phyloP scores from a whole-genome alignment of 2,888 invertebrate species.

The Sicus ferrugineus region DNA sequence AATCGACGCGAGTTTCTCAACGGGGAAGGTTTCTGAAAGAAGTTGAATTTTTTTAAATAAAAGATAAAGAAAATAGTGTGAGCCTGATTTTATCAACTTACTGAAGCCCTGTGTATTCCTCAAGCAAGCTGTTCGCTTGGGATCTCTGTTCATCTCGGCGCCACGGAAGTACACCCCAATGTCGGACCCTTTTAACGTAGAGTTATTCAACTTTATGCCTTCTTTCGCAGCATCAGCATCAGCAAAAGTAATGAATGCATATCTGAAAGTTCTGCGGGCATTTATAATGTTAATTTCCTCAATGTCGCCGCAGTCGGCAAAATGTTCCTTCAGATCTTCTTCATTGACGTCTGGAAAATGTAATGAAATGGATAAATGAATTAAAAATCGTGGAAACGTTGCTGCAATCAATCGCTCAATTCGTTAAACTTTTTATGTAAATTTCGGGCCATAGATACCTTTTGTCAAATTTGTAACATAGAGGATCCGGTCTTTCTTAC shows the following conservation, averaged over 20 bases:
- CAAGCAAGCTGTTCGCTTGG: constrained; percentile 44
- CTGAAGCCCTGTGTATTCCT: constrained; percentile 43
- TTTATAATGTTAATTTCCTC: constrained; percentile 36
- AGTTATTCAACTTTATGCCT: constrained; percentile 47
- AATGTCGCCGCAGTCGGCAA: constrained; percentile 48
- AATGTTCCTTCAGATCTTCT: constrained; percentile 43
- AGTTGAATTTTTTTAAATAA: neutral
- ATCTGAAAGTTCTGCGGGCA: neutral
- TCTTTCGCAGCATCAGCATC: constrained; percentile 28
- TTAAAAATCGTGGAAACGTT: neutral
- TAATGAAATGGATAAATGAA: neutral
- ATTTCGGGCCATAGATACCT: constrained; percentile 14
- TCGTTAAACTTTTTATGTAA: neutral
- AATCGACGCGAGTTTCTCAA: constrained; percentile 42
- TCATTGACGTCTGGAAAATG: constrained; percentile 37
- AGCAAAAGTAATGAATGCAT: constrained; percentile 46
- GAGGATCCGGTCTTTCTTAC: constrained; percentile 42
- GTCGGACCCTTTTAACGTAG: constrained; percentile 44
- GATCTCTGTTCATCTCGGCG: constrained; percentile 34
- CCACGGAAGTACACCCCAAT: constrained; percentile 45
- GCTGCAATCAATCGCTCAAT: neutral
- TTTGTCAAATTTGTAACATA: constrained; percentile 38
- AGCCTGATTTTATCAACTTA: constrained; percentile 24
- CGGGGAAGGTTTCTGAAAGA: constrained; percentile 28
- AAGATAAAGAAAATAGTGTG: neutral